Evolutionary conservation across 1,140 invertebrate genomes (phyloP), one percentile per base, ranked within the genome.

Genomic region (Ips nitidus): DNA sequence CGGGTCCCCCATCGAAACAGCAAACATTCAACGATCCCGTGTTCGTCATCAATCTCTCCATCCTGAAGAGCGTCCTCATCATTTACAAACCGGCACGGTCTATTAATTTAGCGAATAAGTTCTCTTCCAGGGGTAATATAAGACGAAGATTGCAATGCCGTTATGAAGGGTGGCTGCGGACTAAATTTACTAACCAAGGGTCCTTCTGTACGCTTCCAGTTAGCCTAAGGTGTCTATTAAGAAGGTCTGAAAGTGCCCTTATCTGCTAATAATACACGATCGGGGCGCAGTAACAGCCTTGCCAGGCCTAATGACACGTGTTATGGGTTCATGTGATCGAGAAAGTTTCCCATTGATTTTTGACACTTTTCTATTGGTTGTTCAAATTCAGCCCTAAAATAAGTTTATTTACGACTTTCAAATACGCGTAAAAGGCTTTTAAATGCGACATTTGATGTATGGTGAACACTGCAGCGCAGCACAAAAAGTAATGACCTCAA

Each of bases 171-270:
- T 22, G n/a, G 53, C 2, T 2, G 41, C 3, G 42, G 59, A 43
- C 38, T 61, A 47, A 53, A 59, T 61, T 56, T 60, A 59, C 66
- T 60, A 61, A 59, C 58, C 47, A 52, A 59, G 40, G 47, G 55
- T 53, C 50, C 52, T 62, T 59, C 41, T 39, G 58, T 22, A 7
- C 58, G 52, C 53, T 41, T 57, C 66, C 52, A 57, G 50, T 61
- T 69, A 69, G 66, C 66, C 66, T 69, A 62, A 69, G 66, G 66
- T 69, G 66, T 69, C 66, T 58, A 69, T 69, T 69, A 69, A 69
- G 66, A 62, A 69, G 66, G 58, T 69, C 66, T 59, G 59, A 52
- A 50, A 69, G 47, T 40, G 42, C 66, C 66, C 66, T 69, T 69
- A 69, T 69, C 66, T 69, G 66, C 66, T 69, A 62, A 69, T 69